A percentile compares a stretch with the other conserved stretches of the same genome.
These are phyloP conservation scores for Megalonaias nervosa DNA, from an alignment of 1,140 invertebrate species.

Conservation along the genomic window DNA sequence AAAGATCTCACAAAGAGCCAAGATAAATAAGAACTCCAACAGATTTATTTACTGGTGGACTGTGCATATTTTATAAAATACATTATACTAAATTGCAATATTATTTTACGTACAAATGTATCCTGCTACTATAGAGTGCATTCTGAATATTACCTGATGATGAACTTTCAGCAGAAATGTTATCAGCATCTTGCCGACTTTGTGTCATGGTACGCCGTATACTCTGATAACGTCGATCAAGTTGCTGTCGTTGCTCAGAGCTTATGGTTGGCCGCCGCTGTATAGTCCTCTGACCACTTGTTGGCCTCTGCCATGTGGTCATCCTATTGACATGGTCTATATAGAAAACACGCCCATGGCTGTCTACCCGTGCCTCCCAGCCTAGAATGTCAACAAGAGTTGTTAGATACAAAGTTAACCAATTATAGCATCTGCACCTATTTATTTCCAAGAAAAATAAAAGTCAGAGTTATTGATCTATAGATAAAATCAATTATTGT, in stretches of 20 bases:
- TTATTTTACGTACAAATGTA: no score
- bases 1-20: no score
- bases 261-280: conserved; percentile 76
- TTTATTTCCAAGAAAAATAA: no score
- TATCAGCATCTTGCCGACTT: conserved; percentile 39
- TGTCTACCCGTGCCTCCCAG: conserved; percentile 98
- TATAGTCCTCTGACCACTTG: conserved; percentile 54
- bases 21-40: no score
- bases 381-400: conserved; percentile 79
- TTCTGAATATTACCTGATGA: conserved; percentile 38
- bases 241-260: conserved; percentile 79
- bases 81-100: no score
- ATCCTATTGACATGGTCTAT: conserved; percentile 96
- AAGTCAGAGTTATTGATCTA: no score
- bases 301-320: conserved; percentile 96
- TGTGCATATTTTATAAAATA: no score
- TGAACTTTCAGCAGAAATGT: conserved; percentile 46
- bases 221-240: conserved; percentile 84
- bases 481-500: no score
- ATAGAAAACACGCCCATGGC: conserved; percentile 98
- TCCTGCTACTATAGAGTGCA: no score
- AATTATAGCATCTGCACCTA: no score
- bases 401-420: no score
- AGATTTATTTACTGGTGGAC: no score
- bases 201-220: conserved; percentile 86